Evolutionary conservation across 2,113 vertebrate genomes (phyloP), one percentile per base, ranked within the genome.

Genomic region (Indicator indicator): DNA sequence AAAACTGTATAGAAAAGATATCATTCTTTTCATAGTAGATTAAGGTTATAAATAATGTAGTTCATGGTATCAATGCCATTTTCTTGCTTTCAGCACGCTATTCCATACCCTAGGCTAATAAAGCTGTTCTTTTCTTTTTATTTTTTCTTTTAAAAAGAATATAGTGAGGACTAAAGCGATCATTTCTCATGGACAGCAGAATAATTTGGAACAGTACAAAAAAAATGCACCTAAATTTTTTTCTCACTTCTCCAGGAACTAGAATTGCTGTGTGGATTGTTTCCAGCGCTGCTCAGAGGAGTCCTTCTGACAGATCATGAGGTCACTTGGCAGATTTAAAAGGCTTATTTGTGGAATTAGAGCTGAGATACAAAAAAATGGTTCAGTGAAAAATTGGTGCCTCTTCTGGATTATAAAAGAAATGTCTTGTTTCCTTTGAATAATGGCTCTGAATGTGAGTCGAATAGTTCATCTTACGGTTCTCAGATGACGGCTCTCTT

Each of bases 341-440:
- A 72, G 74, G 70, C 73, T 96, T 96, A 85, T 96, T 96, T 96
- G 83, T 95, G 83, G 96, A 96, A 96, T 94, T 90, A 55, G 56
- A 71, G 19, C 71, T 88, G 65, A 72, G 84, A 55, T 72, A 87
- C 24, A 48, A 94, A 75, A 75, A 81, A 93, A 89, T 32, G 33
- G 38, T 81, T 95, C 85, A 33, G 70, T 58, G 89, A 92, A 92
- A 88, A 87, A 70, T 18, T 38, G 58, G 50, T 89, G 65, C 81
- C 65, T 93, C 26, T 88, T 94, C 73, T 86, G 81, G 68, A 64
- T 84, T 86, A 40, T 63, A 42, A 93, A 91, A 74, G 83, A 60
- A 74, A 62, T 89, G 27, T 80, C 54, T 81, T 32, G 64, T 93
- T 86, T 94, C 73, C n/a, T 90, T 84, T 76, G 71, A 96, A 85